Evolutionary conservation across 2,113 vertebrate species (phyloP), one percentile per base, ranked within the genome.

Genomic region (Alligator sinensis): DNA sequence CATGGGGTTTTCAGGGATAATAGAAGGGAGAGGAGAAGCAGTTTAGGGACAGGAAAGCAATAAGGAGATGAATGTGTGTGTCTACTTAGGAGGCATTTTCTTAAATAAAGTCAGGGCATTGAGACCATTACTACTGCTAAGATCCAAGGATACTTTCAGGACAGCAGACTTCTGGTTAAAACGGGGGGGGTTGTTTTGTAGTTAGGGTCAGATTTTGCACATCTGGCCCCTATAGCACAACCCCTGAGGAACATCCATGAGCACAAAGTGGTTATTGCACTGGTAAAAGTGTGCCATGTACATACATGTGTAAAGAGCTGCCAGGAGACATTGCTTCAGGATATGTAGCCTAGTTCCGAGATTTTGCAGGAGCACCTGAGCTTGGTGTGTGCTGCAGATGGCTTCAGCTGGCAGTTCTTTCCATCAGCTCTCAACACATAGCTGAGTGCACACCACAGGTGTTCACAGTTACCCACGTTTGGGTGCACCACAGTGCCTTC

Each of bases 21-120:
- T 25, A 90, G 84, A 70, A 84, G 90, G 91, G 86, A 47, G 27
- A 64, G 57, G 89, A 91, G 88, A 70, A 83, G 87, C 28, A 86
- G 80, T 87, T 84, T 61, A 86, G 91, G 96, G 94, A 95, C 95
- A 95, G 80, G 84, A 95, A 87, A 94, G 82, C 77, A 54, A 91
- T 82, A 86, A 61, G 84, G 92, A 83, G 94, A 96, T 75, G 78
- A 88, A 58, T 6, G 13, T 66, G 63, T 66, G 63, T n/a, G 27
- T 25, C 77, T 89, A 87, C 59, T 90, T 89, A 89, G 96, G 93
- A 92, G 87, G 90, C 83, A 84, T 85, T 82, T 55, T 77, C 76
- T 95, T 89, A 77, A 96, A 92, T 95, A 91, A 16, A 87, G 70
- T 90, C 90, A 66, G 77, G 64, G 92, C 82, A 80, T 91, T 70